Percentiles rank a stretch among this genome's conserved stretches.
Evolutionary conservation across 2,113 vertebrate species (phyloP).

Genomic region (Brachionichthys hirsutus): DNA sequence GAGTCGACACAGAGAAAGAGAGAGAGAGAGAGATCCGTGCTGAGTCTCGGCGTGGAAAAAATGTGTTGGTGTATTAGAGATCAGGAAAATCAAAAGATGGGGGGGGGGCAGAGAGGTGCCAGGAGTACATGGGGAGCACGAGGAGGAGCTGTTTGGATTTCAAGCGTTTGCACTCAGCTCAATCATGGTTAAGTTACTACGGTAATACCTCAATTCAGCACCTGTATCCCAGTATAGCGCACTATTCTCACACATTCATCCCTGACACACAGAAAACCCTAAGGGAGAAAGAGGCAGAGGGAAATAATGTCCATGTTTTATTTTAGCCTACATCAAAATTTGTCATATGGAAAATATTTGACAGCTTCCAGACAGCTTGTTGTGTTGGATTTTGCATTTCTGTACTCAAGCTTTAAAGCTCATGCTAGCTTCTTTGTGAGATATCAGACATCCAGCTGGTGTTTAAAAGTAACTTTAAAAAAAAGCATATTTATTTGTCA

Average conservation of each 20-base stretch:
- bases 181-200: slow-evolving; percentile 67
- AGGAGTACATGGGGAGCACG: slow-evolving; percentile 27
- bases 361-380: slow-evolving; percentile 56
- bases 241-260: slow-evolving; percentile 62
- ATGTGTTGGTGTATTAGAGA: slow-evolving; percentile 8
- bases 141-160: slow-evolving; percentile 58
- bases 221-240: slow-evolving; percentile 61
- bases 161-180: slow-evolving; percentile 61
- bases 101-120: slow-evolving; percentile 9
- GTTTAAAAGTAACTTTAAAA: slow-evolving; percentile 18
- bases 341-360: slow-evolving; percentile 54
- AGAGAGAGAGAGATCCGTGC: not conserved
- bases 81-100: slow-evolving; percentile 7
- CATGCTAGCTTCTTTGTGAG: slow-evolving; percentile 45
- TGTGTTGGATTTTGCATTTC: slow-evolving; percentile 39
- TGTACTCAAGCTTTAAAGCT: slow-evolving; percentile 46
- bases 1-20: not conserved
- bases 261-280: slow-evolving; percentile 60
- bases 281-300: slow-evolving; percentile 27
- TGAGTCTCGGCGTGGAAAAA: not conserved
- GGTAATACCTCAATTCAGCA: slow-evolving; percentile 68
- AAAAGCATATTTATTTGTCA: slow-evolving; percentile 18
- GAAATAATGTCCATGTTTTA: slow-evolving; percentile 46
- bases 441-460: slow-evolving; percentile 28
- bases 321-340: slow-evolving; percentile 59